Percentiles rank a stretch among this genome's conserved stretches.
Conservation (phyloP, 2,888 invertebrate genomes). For the Thecophora atra region DNA sequence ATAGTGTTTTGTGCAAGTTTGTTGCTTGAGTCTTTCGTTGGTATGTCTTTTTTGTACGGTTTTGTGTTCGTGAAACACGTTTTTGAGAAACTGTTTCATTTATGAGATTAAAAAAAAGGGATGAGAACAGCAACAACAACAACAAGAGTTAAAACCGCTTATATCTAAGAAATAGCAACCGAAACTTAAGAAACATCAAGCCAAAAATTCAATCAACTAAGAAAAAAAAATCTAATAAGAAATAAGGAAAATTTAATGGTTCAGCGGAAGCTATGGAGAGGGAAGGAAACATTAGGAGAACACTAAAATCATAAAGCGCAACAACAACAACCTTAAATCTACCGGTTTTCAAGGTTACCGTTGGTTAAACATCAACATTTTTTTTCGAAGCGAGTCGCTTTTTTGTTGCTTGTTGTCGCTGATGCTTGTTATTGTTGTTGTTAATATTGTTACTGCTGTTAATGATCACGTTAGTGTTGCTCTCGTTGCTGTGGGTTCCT, state of each 20-base stretch:
- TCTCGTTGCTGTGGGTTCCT: not conserved
- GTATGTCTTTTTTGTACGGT: too few species aligned
- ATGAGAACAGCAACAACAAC: constrained; percentile 9
- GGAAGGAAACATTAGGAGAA: not conserved
- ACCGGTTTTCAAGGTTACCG: constrained; percentile 52
- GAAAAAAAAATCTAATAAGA: constrained; percentile 2
- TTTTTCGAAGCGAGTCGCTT: constrained; percentile 8
- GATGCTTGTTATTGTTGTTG: not conserved
- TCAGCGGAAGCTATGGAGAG: not conserved
- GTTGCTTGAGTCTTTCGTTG: constrained; percentile 37
- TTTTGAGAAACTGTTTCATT: not conserved
- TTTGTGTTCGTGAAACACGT: not conserved
- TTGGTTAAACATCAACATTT: constrained; percentile 37
- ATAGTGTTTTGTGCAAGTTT: constrained; percentile 21
- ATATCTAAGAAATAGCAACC: not conserved
- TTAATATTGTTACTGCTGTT: not conserved
- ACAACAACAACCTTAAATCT: constrained; percentile 39
- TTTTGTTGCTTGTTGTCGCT: not conserved
- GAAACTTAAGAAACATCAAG: not conserved
- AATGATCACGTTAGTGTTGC: not conserved
- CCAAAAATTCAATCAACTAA: not conserved
- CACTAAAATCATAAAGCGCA: constrained; percentile 9
- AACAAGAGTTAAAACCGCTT: not conserved
- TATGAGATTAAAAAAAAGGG: not conserved
- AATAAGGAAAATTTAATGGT: not conserved